These are phyloP conservation scores for Brachypalpus laphriformis DNA, from an alignment of 2,888 invertebrate genomes.

Conservation along the genomic window DNA sequence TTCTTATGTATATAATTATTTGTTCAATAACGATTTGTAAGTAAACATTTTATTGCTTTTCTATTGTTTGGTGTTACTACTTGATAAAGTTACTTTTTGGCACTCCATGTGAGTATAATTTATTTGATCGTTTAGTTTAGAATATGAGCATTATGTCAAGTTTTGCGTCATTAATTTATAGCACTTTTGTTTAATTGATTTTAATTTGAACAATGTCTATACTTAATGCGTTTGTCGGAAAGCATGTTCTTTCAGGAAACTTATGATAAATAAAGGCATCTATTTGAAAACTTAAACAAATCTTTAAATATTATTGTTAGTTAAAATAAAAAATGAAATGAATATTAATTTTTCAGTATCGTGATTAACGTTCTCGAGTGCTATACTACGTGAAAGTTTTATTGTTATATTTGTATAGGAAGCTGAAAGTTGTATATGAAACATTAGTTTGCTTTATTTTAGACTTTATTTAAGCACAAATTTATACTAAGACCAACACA, in stretches of 20 bases:
- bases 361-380: not conserved
- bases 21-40: slow-evolving; percentile 41
- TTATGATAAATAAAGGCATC: not conserved
- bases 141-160: slow-evolving; percentile 38
- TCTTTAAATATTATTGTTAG: not conserved
- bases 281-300: not conserved
- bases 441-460: not conserved
- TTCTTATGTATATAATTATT: slow-evolving; percentile 31
- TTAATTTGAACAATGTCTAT: slow-evolving; percentile 34
- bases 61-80: slow-evolving; percentile 61
- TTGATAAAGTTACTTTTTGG: slow-evolving; percentile 48
- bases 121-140: slow-evolving; percentile 44
- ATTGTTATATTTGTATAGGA: not conserved
- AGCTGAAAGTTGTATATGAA: slow-evolving; percentile 1
- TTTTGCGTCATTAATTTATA: slow-evolving; percentile 10
- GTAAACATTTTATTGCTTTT: slow-evolving; percentile 63
- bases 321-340: too few species aligned
- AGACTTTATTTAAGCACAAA: not conserved
- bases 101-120: slow-evolving; percentile 33
- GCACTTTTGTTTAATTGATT: slow-evolving; percentile 8
- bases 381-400: slow-evolving; percentile 2
- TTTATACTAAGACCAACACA: not conserved
- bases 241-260: slow-evolving; percentile 1
- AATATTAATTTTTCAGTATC: not conserved
- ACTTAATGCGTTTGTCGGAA: not conserved